Percentiles rank a stretch among this genome's conserved stretches.
phyloP scores from a whole-genome alignment of 2,797 vertebrate genomes.

The Cynopterus sphinx region DNA sequence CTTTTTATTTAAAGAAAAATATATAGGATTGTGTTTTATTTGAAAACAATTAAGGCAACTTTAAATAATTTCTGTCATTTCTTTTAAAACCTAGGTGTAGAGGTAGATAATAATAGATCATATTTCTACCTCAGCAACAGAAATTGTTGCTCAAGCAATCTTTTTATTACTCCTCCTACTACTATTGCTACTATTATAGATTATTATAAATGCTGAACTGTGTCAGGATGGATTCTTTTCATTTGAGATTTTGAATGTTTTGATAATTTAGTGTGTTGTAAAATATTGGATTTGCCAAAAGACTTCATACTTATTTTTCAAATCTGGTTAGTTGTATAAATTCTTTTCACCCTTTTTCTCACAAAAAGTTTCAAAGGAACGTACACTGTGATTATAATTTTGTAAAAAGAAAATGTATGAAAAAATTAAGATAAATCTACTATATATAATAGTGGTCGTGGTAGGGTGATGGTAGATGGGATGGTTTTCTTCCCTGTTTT shows the following conservation, averaged over 20 bases:
- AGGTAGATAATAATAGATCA: neutral
- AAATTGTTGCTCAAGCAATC: neutral
- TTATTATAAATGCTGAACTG: neutral
- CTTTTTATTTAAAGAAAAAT: constrained; percentile 24
- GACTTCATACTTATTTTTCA: neutral
- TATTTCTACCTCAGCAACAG: neutral
- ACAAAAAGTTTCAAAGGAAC: neutral
- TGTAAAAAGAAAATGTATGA: neutral
- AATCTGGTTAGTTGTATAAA: neutral
- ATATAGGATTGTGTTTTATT: neutral
- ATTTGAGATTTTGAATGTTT: constrained; percentile 21
- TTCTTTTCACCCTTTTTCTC: neutral
- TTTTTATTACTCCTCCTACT: neutral
- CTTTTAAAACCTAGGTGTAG: neutral
- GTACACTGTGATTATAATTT: neutral
- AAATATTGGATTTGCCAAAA: neutral
- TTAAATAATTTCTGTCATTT: constrained; percentile 20
- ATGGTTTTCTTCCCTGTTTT: neutral
- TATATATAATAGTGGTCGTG: neutral
- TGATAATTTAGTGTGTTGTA: neutral
- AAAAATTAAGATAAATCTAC: neutral
- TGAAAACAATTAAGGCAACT: neutral
- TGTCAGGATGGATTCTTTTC: neutral
- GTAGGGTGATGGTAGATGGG: neutral
- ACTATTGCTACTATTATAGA: neutral